phyloP scores from a whole-genome alignment of 2,113 vertebrate species.

The Zootoca vivipara region DNA sequence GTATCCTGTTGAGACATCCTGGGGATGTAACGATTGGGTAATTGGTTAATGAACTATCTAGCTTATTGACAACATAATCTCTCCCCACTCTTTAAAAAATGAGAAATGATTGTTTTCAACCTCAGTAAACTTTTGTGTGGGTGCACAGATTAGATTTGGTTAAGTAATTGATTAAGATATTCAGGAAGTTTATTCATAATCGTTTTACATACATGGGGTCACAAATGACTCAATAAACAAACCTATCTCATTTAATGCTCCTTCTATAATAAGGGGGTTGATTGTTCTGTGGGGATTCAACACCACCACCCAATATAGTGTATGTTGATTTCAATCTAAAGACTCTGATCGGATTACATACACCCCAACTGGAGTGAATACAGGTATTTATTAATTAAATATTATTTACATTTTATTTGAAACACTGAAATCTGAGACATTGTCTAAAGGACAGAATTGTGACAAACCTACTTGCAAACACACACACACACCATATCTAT shows the following conservation, averaged over 20 bases:
- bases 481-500: neutral
- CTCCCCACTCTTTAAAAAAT: neutral
- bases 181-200: too few species aligned
- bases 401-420: neutral
- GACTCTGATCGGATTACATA: neutral
- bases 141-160: neutral
- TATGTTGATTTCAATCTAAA: neutral
- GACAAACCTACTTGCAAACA: neutral
- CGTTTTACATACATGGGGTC: neutral
- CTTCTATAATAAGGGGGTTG: neutral
- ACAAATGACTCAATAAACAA: neutral
- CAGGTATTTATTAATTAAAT: neutral
- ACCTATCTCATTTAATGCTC: neutral
- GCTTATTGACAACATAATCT: neutral
- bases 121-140: neutral
- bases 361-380: neutral
- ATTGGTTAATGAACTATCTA: slow-evolving; percentile 4
- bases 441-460: neutral
- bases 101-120: neutral
- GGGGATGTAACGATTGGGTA: neutral
- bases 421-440: neutral
- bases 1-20: neutral
- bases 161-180: too few species aligned
- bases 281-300: neutral
- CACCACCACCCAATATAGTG: neutral